Conservation (phyloP, 2,888 invertebrate genomes). For the Idaea straminata region DNA sequence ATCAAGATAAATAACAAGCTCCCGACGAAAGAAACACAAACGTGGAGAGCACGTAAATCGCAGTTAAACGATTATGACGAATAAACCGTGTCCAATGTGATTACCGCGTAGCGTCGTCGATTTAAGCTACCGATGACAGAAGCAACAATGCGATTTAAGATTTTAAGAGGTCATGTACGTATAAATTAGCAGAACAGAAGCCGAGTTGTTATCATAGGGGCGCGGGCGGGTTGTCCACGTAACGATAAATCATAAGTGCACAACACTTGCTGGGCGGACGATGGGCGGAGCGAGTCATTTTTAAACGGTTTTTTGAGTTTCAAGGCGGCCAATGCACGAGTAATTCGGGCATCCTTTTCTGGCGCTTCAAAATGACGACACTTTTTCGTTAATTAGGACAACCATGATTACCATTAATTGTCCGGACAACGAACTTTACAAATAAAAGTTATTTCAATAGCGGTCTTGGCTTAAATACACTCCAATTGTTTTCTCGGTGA, state of each 20-base stretch:
- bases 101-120: constrained; percentile 33
- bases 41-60: constrained; percentile 45
- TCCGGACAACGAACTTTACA: constrained; percentile 52
- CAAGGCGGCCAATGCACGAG: constrained; percentile 69
- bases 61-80: constrained; percentile 51
- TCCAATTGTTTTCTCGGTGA: neutral
- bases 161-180: constrained; percentile 61
- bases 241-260: constrained; percentile 78
- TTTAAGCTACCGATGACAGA: constrained; percentile 52
- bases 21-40: constrained; percentile 27
- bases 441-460: constrained; percentile 18
- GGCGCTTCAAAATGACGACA: constrained; percentile 67
- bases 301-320: constrained; percentile 79
- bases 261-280: constrained; percentile 70
- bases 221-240: constrained; percentile 73
- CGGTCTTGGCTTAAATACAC: constrained; percentile 13
- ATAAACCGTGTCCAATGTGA: constrained; percentile 56
- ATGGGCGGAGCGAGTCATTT: constrained; percentile 76
- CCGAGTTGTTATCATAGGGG: constrained; percentile 60
- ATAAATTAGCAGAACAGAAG: constrained; percentile 74
- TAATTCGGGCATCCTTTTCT: constrained; percentile 72
- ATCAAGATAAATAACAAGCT: constrained; percentile 30
- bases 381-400: constrained; percentile 76
- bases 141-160: constrained; percentile 61
- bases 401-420: constrained; percentile 70